Base-by-base conservation (phyloP, 1,140 invertebrate genomes). In the Dreissena rostriformis region DNA sequence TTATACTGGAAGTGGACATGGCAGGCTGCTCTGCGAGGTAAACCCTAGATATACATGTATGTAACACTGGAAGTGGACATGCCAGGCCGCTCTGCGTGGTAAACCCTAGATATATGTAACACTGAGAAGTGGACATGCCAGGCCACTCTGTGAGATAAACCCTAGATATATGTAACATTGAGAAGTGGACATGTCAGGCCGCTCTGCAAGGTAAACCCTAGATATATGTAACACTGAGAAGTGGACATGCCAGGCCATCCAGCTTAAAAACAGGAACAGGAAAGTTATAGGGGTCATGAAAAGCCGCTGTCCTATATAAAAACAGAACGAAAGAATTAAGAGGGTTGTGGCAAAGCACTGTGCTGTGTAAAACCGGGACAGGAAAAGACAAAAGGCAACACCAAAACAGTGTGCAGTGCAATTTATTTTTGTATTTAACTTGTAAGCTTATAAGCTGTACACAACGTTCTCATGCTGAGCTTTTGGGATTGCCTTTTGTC, bases 1-100 rank as follows among this genome's bases (percentile, higher is more conserved):
- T n/a, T n/a, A n/a, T n/a, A n/a, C n/a, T n/a, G n/a, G 94, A 94
- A 87, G 94, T 94, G 10, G 94, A 94, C 0, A 85, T 94, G 8
- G 22, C 86, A 19, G 93, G 91, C 0, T 76, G 94, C 77, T 88
- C 92, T n/a, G 86, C 89, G 75, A 92, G 94, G 94, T 94, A 85
- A 52, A 67, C 8, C 4, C 39, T 80, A 57, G 6, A 28, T 79
- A 28, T 77, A n/a, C n/a, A n/a, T n/a, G n/a, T n/a, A 65, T 7
- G 10, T 57, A 29, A 8, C 39, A 39, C 2, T 8, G 2, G 39
- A 5, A 39, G 2, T 2, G 39, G 39, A 5, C 8, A 39, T 39
- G 39, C 4, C 39, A 5, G 2, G 39, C 39, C 8, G 39, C 39
- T 39, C 39, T 8, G 39, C 39, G 19, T 14, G 19, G 53, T 57